These are phyloP conservation scores for Pseudochromis fuscus DNA, from an alignment of 2,797 vertebrate genomes.

Conservation along the genomic window DNA sequence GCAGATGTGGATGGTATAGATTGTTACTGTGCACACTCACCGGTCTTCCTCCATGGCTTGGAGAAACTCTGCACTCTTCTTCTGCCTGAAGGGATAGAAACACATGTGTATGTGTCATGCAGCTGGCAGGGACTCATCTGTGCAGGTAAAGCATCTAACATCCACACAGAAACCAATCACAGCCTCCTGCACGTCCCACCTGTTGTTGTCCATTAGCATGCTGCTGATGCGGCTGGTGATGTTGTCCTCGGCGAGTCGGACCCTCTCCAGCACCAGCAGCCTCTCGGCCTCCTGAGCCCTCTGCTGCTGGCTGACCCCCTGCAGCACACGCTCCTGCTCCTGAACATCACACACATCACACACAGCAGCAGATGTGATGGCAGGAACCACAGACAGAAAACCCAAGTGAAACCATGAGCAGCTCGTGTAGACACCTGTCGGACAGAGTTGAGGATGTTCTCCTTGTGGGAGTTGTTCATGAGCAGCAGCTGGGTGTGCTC, in stretches of 20 bases:
- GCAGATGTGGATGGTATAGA: slow-evolving; percentile 5
- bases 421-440: too few species aligned
- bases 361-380: background rate
- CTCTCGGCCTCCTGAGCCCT: slow-evolving; percentile 87
- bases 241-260: slow-evolving; percentile 86
- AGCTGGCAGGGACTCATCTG: background rate
- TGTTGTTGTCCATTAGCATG: slow-evolving; percentile 90
- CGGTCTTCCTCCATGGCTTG: slow-evolving; percentile 94
- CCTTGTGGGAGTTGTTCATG: slow-evolving; percentile 87
- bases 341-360: slow-evolving; percentile 47
- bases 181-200: slow-evolving; percentile 71
- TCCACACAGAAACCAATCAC: background rate
- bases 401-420: too few species aligned
- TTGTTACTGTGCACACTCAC: slow-evolving; percentile 75
- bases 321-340: slow-evolving; percentile 91
- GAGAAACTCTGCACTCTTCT: slow-evolving; percentile 90
- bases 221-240: slow-evolving; percentile 86
- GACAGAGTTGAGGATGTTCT: slow-evolving; percentile 89
- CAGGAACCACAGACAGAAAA: background rate
- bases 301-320: slow-evolving; percentile 89
- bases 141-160: background rate
- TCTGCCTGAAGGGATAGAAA: slow-evolving; percentile 85
- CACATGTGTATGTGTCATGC: too few species aligned
- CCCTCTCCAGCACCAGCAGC: slow-evolving; percentile 86
- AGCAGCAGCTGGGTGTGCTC: slow-evolving; percentile 90